These are phyloP conservation scores for Eristalis pertinax DNA, from an alignment of 2,888 invertebrate genomes.

Conservation along the genomic window DNA sequence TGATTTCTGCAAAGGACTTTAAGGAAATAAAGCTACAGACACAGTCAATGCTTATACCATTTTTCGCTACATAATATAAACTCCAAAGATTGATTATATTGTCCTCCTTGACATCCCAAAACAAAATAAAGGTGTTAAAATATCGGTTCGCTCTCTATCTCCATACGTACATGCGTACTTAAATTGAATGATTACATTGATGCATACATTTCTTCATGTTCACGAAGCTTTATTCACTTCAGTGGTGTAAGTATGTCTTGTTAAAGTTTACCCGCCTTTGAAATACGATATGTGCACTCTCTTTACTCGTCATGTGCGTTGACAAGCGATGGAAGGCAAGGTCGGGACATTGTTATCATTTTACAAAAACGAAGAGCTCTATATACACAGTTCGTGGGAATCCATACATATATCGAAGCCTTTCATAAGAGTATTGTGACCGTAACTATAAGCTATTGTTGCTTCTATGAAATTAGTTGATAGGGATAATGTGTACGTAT, in stretches of 20 bases:
- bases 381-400: neutral
- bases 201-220: neutral
- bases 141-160: neutral
- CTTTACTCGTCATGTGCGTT: neutral
- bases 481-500: neutral
- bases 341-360: neutral
- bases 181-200: neutral
- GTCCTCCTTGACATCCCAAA: neutral
- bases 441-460: neutral
- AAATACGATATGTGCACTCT: neutral
- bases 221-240: neutral
- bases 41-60: neutral
- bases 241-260: neutral
- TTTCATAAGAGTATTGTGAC: neutral
- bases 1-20: neutral
- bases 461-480: neutral
- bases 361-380: neutral
- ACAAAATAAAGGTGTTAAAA: neutral
- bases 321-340: neutral
- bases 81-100: neutral
- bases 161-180: no score
- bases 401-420: neutral
- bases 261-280: neutral
- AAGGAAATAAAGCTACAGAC: neutral
- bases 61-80: neutral